phyloP scores from a whole-genome alignment of 2,888 invertebrate species.

The Tinea trinotella region DNA sequence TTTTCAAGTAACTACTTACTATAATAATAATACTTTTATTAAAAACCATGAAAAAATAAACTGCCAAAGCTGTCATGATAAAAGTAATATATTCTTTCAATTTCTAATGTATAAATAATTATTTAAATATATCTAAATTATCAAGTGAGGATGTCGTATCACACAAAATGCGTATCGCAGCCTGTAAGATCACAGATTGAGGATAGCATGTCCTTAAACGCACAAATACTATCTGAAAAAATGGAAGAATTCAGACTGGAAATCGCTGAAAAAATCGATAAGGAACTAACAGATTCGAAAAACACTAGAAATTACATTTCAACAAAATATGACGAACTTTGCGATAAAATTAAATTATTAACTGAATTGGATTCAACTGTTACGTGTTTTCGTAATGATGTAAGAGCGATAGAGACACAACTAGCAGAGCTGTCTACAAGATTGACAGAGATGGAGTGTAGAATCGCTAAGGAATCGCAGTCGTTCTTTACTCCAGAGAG shows the following conservation, averaged over 20 bases:
- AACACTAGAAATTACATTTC: conserved; percentile 46
- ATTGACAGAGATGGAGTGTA: conserved; percentile 52
- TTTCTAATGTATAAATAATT: too few species aligned
- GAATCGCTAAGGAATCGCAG: conserved; percentile 39
- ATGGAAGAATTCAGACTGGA: conserved; percentile 55
- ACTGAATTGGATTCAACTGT: conserved; percentile 54
- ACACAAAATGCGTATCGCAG: conserved; percentile 26
- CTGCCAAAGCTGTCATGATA: too few species aligned
- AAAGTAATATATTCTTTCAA: too few species aligned
- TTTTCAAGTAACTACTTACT: too few species aligned
- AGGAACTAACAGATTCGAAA: conserved; percentile 47
- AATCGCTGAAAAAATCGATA: conserved; percentile 51
- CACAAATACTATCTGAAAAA: conserved; percentile 45
- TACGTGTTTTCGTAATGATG: conserved; percentile 50
- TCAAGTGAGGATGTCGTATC: conserved; percentile 26
- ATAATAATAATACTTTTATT: too few species aligned
- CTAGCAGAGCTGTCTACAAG: conserved; percentile 37
- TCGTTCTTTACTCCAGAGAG: conserved; percentile 25
- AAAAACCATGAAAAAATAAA: too few species aligned
- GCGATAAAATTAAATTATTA: conserved; percentile 49
- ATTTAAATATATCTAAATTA: too few species aligned
- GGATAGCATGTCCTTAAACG: conserved; percentile 33
- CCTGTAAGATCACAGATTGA: conserved; percentile 27
- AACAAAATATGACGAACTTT: conserved; percentile 56
- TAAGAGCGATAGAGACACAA: conserved; percentile 50